Evolutionary conservation across 2,797 vertebrate species (phyloP).

Genomic region (Micropoecilia bifurca): DNA sequence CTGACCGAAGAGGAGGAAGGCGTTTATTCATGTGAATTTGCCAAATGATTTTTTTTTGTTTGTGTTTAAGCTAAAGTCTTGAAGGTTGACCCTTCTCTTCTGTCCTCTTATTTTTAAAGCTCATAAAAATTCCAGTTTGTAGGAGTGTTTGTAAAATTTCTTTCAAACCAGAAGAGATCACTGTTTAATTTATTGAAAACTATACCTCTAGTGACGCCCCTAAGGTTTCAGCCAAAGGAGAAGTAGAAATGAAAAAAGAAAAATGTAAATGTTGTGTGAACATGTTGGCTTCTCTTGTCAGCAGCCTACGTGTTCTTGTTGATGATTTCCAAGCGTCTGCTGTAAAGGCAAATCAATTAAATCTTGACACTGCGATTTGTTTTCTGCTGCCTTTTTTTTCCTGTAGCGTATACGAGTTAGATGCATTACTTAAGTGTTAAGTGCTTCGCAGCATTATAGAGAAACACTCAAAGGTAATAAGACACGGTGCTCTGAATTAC

Average conservation of each 20-base stretch:
- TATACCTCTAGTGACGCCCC: slow-evolving; percentile 3
- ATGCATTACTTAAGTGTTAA: slow-evolving; percentile 66
- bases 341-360: slow-evolving; percentile 78
- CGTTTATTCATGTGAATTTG: slow-evolving; percentile 22
- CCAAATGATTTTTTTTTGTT: slow-evolving; percentile 16
- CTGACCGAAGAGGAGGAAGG: slow-evolving; percentile 27
- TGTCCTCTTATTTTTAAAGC: slow-evolving; percentile 26
- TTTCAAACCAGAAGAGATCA: slow-evolving; percentile 21
- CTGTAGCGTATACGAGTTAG: slow-evolving; percentile 56
- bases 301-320: slow-evolving; percentile 63
- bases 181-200: slow-evolving; percentile 20
- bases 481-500: slow-evolving; percentile 54
- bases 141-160: slow-evolving; percentile 1
- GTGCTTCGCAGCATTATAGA: slow-evolving; percentile 56
- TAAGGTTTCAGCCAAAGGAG: slow-evolving; percentile 37
- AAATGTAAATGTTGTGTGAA: slow-evolving; percentile 43
- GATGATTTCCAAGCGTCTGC: slow-evolving; percentile 66
- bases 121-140: slow-evolving; percentile 17
- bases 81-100: slow-evolving; percentile 14
- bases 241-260: slow-evolving; percentile 22
- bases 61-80: slow-evolving; percentile 13
- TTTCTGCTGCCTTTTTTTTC: slow-evolving; percentile 37
- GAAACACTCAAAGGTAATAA: slow-evolving; percentile 61
- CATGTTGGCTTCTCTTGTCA: slow-evolving; percentile 62
- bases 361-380: slow-evolving; percentile 50